phyloP scores from a whole-genome alignment of 2,797 vertebrate genomes.

The Neoniphon sammara region DNA sequence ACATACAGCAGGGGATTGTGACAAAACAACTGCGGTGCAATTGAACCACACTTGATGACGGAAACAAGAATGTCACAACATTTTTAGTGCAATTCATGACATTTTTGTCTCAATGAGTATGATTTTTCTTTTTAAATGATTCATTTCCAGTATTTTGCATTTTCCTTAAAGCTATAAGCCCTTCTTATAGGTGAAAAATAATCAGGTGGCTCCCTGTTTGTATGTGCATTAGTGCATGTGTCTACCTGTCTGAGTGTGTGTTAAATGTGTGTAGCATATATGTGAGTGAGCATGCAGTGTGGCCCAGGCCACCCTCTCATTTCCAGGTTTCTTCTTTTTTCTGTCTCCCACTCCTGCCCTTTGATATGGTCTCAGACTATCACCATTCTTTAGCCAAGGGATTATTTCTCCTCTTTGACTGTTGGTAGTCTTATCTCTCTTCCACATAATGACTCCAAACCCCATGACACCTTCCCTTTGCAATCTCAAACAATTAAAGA shows the following conservation, averaged over 20 bases:
- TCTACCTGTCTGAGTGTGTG: background rate
- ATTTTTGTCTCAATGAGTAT: slow-evolving; percentile 37
- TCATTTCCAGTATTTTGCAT: slow-evolving; percentile 2
- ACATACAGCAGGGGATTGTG: background rate
- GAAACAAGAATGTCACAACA: background rate
- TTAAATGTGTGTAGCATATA: background rate
- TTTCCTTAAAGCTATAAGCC: too few species aligned
- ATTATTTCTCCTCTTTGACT: slow-evolving; percentile 10
- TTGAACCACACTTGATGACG: background rate
- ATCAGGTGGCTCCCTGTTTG: background rate
- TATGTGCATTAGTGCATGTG: background rate
- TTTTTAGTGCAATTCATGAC: slow-evolving; percentile 7
- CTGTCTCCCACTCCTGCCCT: background rate
- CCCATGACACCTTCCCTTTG: slow-evolving; percentile 24
- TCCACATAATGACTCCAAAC: slow-evolving; percentile 21
- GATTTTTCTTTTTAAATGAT: slow-evolving; percentile 13
- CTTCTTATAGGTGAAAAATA: too few species aligned
- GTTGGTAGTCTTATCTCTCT: slow-evolving; percentile 14
- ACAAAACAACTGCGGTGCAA: slow-evolving; percentile 10
- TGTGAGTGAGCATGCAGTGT: background rate
- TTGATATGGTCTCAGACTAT: background rate
- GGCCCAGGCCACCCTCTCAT: background rate
- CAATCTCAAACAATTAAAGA: slow-evolving; percentile 23
- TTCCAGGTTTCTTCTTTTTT: slow-evolving; percentile 1
- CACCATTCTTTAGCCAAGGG: slow-evolving; percentile 1